phyloP scores from a whole-genome alignment of 2,888 invertebrate species.

The Sphaerophoria rueppellii region DNA sequence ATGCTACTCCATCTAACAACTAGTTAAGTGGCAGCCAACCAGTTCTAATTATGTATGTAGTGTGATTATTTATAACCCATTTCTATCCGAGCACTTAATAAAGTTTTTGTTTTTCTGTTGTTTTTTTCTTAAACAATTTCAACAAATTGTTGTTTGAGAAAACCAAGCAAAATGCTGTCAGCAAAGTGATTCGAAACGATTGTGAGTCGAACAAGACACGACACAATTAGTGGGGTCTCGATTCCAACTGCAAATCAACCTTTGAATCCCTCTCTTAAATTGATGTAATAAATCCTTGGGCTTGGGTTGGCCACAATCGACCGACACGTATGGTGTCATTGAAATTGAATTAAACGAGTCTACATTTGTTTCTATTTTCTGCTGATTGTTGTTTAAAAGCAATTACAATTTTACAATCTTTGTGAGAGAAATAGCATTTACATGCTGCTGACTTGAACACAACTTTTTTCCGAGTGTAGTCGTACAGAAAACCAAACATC shows the following conservation, averaged over 20 bases:
- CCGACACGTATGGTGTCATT: conserved; percentile 22
- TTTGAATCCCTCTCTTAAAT: conserved; percentile 38
- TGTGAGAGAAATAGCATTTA: not conserved
- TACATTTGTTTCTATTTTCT: conserved; percentile 18
- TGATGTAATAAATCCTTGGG: conserved; percentile 53
- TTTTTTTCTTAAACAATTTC: not conserved
- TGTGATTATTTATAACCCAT: conserved; percentile 24
- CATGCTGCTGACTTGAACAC: conserved; percentile 3
- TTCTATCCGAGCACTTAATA: conserved; percentile 36
- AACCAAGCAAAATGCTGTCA: conserved; percentile 18
- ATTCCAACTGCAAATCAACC: conserved; percentile 28
- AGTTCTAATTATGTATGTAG: conserved; percentile 40
- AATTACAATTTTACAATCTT: not conserved
- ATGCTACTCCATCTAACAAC: conserved; percentile 17
- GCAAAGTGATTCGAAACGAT: conserved; percentile 24
- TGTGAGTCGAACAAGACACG: conserved; percentile 26
- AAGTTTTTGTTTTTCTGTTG: conserved; percentile 12
- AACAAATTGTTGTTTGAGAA: conserved; percentile 38
- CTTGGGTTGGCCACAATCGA: conserved; percentile 15
- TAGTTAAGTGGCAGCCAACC: conserved; percentile 42
- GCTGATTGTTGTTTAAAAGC: not conserved
- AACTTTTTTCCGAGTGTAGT: not conserved
- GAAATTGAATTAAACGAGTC: conserved; percentile 46
- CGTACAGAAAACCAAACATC: conserved; percentile 21
- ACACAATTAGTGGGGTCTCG: conserved; percentile 20